phyloP scores from a whole-genome alignment of 2,113 vertebrate species.

The Ovis aries region ARS-UI_Ramb_v3.0 NC_056074.1:26296501-26297000 shows the following conservation, averaged over 20 bases:
- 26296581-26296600: conserved; percentile 41
- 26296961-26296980: not conserved
- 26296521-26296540: not conserved
- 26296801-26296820: conserved; percentile 89
- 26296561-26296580: not conserved
- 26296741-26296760: conserved; percentile 99
- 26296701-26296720: conserved; percentile 90
- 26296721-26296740: conserved; percentile 98
- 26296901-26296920: conserved; percentile 88
- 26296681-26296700: conserved; percentile 92
- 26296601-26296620: conserved; percentile 76
- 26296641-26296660: conserved; percentile 81
- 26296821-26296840: conserved; percentile 88
- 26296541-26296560: not conserved
- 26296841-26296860: conserved; percentile 93
- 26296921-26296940: conserved; percentile 91
- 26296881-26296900: conserved; percentile 84
- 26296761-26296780: conserved; percentile 85
- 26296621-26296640: conserved; percentile 84
- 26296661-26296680: conserved; percentile 94
- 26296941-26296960: conserved; percentile 57
- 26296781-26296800: conserved; percentile 91
- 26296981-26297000: not conserved
- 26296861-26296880: conserved; percentile 99
- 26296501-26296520: not conserved